Base-by-base conservation (phyloP, 1,140 invertebrate genomes). In the Euborellia annulipes region DNA sequence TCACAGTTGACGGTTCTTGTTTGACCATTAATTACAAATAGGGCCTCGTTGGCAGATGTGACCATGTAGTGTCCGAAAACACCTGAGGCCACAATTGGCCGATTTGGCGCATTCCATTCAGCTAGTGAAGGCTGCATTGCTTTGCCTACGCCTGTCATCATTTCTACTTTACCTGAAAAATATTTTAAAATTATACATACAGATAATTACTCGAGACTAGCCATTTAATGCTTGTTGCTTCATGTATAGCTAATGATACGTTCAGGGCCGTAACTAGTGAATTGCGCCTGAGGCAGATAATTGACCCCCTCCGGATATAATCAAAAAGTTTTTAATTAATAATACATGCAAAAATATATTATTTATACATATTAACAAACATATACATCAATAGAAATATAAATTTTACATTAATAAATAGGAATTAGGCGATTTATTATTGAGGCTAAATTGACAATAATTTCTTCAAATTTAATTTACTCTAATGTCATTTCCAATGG, bases 11-110 rank as follows among this genome's bases (percentile, higher is more conserved):
- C 78, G 13, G 78, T 81, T 53, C 76, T 66, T 23, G 75, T 76
- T 53, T 78, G 71, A 1, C 79, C 80, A 54, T 85, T 82, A 36
- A 85, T 64, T 34, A 85, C 77, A 56, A 82, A 79, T 14, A 84
- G 63, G 3, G 80, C 77, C 46, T 81, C 74, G 51, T 72, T 76
- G 22, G 79, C 76, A 2, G 81, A 77, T 19, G 78, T 80, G 44
- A 82, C 77, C 68, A 86, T 72, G 59, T 76, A 85, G 52, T 76
- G 74, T 36, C 80, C 81, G 58, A 85, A 85, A 32, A 82, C 64
- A 42, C 78, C 71, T 43, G 79, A 79, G 44, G 73, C 72, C 46
- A 73, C 72, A 47, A 86, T 79, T 20, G 76, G 72, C 53, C 81
- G 67, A 54, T 75, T 76, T 8, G 76, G 69, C 52, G 75, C 75